Evolutionary conservation across 2,113 vertebrate species (phyloP).

Genomic region (Australoheros scitulus): DNA sequence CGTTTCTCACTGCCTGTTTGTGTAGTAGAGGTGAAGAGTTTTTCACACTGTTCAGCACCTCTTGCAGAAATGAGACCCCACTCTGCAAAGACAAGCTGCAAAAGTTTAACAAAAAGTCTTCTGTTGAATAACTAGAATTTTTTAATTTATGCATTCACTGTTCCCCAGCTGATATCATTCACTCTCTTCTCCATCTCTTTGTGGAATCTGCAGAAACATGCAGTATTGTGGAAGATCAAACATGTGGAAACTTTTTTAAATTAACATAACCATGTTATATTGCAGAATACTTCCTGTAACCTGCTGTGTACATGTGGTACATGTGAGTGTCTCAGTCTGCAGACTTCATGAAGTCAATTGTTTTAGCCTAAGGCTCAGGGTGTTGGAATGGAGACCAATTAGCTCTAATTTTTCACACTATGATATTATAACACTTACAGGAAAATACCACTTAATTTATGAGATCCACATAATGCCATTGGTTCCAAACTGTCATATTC

Average conservation of each 20-base stretch:
- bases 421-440: not conserved
- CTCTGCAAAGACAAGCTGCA: not conserved
- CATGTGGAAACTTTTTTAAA: not conserved
- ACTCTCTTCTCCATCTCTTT: no score
- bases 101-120: not conserved
- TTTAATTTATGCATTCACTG: not conserved
- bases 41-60: not conserved
- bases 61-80: not conserved
- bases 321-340: constrained; percentile 1
- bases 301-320: not conserved
- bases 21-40: not conserved
- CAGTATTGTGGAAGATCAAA: not conserved
- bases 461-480: not conserved
- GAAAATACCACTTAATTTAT: not conserved
- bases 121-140: not conserved
- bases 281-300: not conserved
- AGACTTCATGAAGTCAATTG: constrained; percentile 16
- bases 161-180: not conserved
- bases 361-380: not conserved
- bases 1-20: not conserved
- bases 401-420: constrained; percentile 33
- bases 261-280: not conserved
- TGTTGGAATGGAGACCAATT: constrained; percentile 34
- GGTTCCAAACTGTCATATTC: not conserved
- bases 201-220: not conserved